Conservation (phyloP, 23 tunicate genomes). For the Clavelina lepadiformis region DNA sequence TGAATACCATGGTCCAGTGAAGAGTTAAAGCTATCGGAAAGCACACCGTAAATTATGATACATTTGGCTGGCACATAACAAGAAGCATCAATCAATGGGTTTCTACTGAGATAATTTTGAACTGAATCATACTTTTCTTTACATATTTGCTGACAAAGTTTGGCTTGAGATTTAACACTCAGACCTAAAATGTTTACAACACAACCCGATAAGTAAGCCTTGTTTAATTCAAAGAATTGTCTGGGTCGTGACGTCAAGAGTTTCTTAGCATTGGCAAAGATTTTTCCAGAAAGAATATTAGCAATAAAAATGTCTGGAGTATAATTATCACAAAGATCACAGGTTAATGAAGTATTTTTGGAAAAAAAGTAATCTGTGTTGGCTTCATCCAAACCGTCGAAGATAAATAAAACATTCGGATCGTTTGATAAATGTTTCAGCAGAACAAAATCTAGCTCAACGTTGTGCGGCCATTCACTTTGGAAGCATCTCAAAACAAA, state of each 20-base stretch:
- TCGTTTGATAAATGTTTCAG: too few species aligned
- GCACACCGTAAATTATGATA: too few species aligned
- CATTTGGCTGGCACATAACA: constrained; percentile 14
- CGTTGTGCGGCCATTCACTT: not conserved
- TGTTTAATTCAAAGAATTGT: constrained; percentile 5
- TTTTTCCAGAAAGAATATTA: constrained; percentile 5
- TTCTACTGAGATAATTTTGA: not conserved
- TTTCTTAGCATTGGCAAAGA: constrained; percentile 11
- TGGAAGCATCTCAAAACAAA: too few species aligned
- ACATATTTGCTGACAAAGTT: constrained; percentile 9
- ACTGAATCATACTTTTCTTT: constrained; percentile 7
- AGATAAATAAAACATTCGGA: constrained; percentile 3
- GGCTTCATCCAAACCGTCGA: constrained; percentile 17
- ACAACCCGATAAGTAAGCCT: not conserved
- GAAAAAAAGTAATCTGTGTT: not conserved
- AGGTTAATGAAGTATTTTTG: too few species aligned
- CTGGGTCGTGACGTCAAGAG: constrained; percentile 12
- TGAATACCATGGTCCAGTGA: not conserved
- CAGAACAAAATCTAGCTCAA: not conserved
- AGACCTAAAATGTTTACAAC: constrained; percentile 7
- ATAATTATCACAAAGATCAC: not conserved
- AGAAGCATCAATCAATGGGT: constrained; percentile 5
- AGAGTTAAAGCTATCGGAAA: too few species aligned
- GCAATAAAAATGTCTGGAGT: not conserved
- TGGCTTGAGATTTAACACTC: constrained; percentile 1